Evolutionary conservation across 1,140 invertebrate species (phyloP).

Genomic region (Pseudoatta argentina): DNA sequence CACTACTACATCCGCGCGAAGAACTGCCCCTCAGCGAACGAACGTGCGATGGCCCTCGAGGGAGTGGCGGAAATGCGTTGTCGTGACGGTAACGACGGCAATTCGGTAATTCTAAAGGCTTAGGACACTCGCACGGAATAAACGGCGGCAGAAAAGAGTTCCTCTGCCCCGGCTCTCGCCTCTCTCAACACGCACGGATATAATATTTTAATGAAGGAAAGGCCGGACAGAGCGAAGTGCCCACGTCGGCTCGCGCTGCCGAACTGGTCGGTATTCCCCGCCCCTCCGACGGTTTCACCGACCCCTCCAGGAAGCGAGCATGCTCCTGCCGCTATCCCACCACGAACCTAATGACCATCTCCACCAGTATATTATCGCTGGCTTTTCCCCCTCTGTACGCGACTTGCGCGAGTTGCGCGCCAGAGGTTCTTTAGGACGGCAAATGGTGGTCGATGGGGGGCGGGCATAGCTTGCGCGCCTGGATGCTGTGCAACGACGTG

Average conservation of each 20-base stretch:
- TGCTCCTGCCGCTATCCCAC: constrained; percentile 11
- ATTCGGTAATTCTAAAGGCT: too few species aligned
- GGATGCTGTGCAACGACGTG: neutral
- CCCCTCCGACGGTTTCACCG: constrained; percentile 79
- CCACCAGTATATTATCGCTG: constrained; percentile 5
- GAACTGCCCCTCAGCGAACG: constrained; percentile 67
- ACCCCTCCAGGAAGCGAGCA: constrained; percentile 66
- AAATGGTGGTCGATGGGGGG: neutral
- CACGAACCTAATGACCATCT: constrained; percentile 1
- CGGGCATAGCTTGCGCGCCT: neutral
- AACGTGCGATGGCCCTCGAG: constrained; percentile 40
- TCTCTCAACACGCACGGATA: constrained; percentile 75
- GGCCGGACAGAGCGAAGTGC: constrained; percentile 86
- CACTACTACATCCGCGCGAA: constrained; percentile 1
- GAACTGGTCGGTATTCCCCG: constrained; percentile 85
- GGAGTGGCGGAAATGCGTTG: constrained; percentile 71
- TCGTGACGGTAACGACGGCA: constrained; percentile 63
- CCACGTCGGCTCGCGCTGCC: constrained; percentile 86
- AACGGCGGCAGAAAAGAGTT: constrained; percentile 65
- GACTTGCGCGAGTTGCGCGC: constrained; percentile 24
- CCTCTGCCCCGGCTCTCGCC: constrained; percentile 70
- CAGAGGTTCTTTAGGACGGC: neutral
- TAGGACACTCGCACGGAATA: constrained; percentile 26
- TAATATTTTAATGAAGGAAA: constrained; percentile 86
- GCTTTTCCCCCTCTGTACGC: constrained; percentile 3